phyloP scores from a whole-genome alignment of 1,140 invertebrate genomes.

The Pomphorhynchus laevis region DNA sequence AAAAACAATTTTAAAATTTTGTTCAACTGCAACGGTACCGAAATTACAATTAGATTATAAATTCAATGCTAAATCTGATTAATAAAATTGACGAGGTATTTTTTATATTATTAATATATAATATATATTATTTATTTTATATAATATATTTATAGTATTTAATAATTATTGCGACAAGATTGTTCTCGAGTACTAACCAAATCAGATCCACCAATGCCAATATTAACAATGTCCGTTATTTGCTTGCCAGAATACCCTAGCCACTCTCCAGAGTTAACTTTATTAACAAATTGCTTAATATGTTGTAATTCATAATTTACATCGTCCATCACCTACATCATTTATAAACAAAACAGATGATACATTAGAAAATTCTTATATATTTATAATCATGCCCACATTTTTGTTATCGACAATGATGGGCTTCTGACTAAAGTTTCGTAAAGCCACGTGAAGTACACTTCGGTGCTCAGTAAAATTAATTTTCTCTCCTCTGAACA shows the following conservation, averaged over 20 bases:
- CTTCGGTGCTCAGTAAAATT: constrained; percentile 86
- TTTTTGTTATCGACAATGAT: constrained; percentile 54
- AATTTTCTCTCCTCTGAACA: constrained; percentile 73
- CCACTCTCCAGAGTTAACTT: constrained; percentile 34
- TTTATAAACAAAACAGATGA: constrained; percentile 3
- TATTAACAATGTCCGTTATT: constrained; percentile 90
- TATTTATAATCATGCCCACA: constrained; percentile 20
- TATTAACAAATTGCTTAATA: constrained; percentile 47
- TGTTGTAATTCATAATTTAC: constrained; percentile 59
- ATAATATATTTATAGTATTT: background rate
- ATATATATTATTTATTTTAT: too few species aligned
- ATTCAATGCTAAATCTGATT: too few species aligned
- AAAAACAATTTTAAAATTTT: too few species aligned
- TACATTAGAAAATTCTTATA: background rate
- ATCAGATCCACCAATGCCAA: constrained; percentile 96
- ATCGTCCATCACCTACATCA: constrained; percentile 36
- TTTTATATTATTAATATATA: too few species aligned
- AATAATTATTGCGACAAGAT: too few species aligned
- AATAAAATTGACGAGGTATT: too few species aligned
- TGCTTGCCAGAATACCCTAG: constrained; percentile 58
- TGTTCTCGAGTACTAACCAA: constrained; percentile 30
- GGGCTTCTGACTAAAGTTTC: constrained; percentile 39
- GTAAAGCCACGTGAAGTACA: constrained; percentile 62
- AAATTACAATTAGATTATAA: too few species aligned
- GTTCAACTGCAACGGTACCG: too few species aligned